These are phyloP conservation scores for Cyprinodon brontotheroides DNA, from an alignment of 2,113 vertebrate species.

Conservation along the genomic window DNA sequence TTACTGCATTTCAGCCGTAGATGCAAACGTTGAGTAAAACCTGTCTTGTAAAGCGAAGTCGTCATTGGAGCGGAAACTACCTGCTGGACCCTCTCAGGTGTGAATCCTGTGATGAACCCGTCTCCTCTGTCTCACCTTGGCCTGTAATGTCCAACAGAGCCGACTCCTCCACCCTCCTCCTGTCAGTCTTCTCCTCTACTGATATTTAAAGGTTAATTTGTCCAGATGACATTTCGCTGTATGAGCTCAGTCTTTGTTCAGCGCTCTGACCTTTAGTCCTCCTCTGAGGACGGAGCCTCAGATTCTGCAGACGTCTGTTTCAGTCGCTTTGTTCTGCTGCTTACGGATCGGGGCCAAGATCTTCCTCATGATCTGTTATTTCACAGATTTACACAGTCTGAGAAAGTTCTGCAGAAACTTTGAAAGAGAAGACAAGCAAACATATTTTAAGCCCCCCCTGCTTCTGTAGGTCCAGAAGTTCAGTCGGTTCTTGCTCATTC, in stretches of 20 bases:
- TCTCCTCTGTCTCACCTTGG: too few relatives aligned
- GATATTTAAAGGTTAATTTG: slow-evolving; percentile 27
- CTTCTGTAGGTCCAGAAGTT: too few relatives aligned
- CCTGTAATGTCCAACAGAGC: background rate
- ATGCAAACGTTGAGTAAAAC: too few relatives aligned
- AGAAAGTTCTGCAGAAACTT: background rate
- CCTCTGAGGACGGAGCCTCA: background rate
- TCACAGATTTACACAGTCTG: background rate
- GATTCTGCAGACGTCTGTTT: slow-evolving; percentile 3
- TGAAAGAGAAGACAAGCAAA: too few relatives aligned
- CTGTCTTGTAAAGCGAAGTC: background rate
- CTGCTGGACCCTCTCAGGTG: slow-evolving; percentile 42
- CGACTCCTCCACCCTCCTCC: background rate
- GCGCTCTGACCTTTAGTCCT: slow-evolving; percentile 21
- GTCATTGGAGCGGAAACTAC: slow-evolving; percentile 19
- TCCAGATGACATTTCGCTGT: slow-evolving; percentile 1
- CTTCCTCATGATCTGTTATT: background rate
- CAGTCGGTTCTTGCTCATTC: too few relatives aligned
- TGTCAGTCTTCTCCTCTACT: background rate
- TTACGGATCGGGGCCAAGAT: background rate
- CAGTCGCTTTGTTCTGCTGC: background rate
- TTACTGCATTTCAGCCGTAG: too few relatives aligned
- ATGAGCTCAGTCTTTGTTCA: slow-evolving; percentile 14
- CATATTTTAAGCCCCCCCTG: too few relatives aligned
- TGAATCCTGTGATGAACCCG: slow-evolving; percentile 37